phyloP scores from a whole-genome alignment of 2,888 invertebrate species.

The Cheiracanthium punctorium region DNA sequence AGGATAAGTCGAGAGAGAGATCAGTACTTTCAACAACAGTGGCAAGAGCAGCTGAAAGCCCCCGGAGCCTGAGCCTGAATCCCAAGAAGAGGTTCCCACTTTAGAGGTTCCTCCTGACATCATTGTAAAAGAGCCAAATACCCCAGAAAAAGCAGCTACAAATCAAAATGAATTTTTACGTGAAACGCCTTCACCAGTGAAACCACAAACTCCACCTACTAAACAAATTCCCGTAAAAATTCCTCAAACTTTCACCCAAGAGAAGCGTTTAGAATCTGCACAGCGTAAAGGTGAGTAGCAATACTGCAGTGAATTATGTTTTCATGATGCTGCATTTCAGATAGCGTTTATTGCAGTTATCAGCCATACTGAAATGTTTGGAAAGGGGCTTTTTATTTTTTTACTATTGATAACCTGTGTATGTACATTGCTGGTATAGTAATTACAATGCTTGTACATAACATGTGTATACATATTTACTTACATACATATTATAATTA shows the following conservation, averaged over 20 bases:
- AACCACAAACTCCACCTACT: slow-evolving; percentile 27
- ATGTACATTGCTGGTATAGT: too few species aligned
- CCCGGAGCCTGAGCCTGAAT: neutral
- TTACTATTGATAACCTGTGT: too few species aligned
- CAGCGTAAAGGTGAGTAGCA: slow-evolving; percentile 41
- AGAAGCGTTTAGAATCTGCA: slow-evolving; percentile 51
- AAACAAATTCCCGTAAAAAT: slow-evolving; percentile 37
- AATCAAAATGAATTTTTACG: neutral
- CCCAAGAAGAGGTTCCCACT: neutral
- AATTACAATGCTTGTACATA: too few species aligned
- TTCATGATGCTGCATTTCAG: too few species aligned
- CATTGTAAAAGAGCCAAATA: slow-evolving; percentile 2
- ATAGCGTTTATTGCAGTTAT: too few species aligned
- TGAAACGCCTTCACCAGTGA: neutral
- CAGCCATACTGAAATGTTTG: too few species aligned
- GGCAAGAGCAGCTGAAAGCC: slow-evolving; percentile 7
- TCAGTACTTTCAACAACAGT: slow-evolving; percentile 19
- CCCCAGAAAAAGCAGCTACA: neutral
- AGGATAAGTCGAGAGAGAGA: slow-evolving; percentile 33
- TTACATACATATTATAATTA: too few species aligned
- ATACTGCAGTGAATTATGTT: too few species aligned
- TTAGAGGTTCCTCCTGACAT: neutral
- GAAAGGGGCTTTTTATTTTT: too few species aligned
- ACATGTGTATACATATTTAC: too few species aligned
- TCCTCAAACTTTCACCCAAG: slow-evolving; percentile 25